These are phyloP conservation scores for Virgularia gustaviana DNA, from an alignment of 92 coral and sea anemone species.

Conservation along the genomic window DNA sequence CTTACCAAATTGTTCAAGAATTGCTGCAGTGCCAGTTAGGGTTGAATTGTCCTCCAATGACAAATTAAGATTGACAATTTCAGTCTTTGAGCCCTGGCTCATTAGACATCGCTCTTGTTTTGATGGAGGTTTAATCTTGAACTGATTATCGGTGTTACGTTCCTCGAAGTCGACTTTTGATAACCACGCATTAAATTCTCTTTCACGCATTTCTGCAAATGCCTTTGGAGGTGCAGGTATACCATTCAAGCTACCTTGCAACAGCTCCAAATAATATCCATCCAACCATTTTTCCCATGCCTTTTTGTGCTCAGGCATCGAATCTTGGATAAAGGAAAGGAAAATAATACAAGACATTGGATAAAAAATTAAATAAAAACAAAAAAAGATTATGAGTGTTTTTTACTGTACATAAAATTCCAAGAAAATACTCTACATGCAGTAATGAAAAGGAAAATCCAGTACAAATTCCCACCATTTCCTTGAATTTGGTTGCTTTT, in stretches of 20 bases:
- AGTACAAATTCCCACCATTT: no score
- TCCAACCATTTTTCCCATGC: slow-evolving; percentile 19
- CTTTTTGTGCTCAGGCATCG: slow-evolving; percentile 39
- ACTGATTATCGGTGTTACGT: neutral
- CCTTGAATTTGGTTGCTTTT: no score
- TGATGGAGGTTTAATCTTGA: slow-evolving; percentile 15
- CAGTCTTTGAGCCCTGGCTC: slow-evolving; percentile 12
- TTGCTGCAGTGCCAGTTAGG: neutral
- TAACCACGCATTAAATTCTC: slow-evolving; percentile 36
- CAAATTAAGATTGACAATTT: slow-evolving; percentile 7
- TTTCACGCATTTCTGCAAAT: slow-evolving; percentile 34
- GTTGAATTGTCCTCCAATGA: slow-evolving; percentile 17
- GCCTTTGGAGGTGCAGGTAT: slow-evolving; percentile 29
- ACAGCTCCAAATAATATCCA: slow-evolving; percentile 24
- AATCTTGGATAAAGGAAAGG: slow-evolving; percentile 22
- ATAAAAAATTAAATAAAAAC: no score
- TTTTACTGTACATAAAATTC: no score
- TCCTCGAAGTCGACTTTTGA: slow-evolving; percentile 15
- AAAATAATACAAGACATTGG: no score
- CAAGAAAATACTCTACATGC: no score
- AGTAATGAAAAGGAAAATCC: no score
- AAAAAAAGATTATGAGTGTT: no score
- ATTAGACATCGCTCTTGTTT: slow-evolving; percentile 6
- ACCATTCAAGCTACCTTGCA: slow-evolving; percentile 11
- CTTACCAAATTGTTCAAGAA: slow-evolving; percentile 9